These are phyloP conservation scores for Falco naumanni DNA, from an alignment of 2,797 vertebrate genomes.

Conservation along the genomic window DNA sequence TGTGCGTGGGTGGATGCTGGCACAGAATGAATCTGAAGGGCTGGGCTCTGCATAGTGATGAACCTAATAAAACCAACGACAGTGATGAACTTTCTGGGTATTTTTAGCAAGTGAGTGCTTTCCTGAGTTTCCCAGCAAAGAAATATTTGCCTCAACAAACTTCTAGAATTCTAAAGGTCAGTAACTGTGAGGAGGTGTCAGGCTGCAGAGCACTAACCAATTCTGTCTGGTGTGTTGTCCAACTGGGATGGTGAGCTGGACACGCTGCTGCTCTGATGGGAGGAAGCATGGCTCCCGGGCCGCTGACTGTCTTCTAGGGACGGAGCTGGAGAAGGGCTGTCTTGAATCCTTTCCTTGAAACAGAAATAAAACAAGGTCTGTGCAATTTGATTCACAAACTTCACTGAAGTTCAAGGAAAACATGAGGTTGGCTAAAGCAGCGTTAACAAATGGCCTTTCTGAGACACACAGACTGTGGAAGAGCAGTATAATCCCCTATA, in stretches of 20 bases:
- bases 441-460: not conserved
- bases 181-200: not conserved
- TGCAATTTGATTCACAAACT: not conserved
- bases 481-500: not conserved
- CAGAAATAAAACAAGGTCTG: constrained; percentile 1
- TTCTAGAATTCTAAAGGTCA: not conserved
- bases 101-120: fast-evolving
- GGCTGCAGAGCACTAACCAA: constrained; percentile 74
- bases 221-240: constrained; percentile 82
- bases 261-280: constrained; percentile 89
- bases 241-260: constrained; percentile 88
- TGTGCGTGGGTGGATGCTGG: not conserved
- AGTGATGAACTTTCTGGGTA: fast-evolving
- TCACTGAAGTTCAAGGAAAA: not conserved
- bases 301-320: constrained; percentile 86
- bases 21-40: not conserved
- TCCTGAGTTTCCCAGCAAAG: not conserved
- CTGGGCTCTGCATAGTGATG: not conserved
- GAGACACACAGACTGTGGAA: not conserved
- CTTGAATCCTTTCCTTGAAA: constrained; percentile 87
- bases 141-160: not conserved
- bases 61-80: not conserved
- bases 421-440: not conserved
- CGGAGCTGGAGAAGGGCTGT: constrained; percentile 87
- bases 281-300: constrained; percentile 85